Conservation (phyloP, 2,113 vertebrate genomes). For the Myotis brandtii region DNA sequence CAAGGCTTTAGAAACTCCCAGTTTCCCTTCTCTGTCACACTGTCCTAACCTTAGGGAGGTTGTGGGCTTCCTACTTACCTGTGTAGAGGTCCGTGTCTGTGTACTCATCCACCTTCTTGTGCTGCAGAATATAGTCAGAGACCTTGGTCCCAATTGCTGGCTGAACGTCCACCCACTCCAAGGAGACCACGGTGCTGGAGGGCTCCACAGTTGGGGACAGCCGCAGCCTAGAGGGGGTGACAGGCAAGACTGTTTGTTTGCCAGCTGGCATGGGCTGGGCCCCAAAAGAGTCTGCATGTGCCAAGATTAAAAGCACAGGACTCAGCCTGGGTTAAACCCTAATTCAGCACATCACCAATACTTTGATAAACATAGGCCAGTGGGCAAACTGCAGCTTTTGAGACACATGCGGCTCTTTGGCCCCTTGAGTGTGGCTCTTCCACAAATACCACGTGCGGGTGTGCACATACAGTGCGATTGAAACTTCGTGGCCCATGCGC, state of each 20-base stretch:
- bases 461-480: too few relatives aligned
- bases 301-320: neutral
- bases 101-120: slow-evolving; percentile 97
- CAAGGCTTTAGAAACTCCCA: neutral
- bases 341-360: neutral
- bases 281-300: neutral
- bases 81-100: slow-evolving; percentile 97
- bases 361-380: neutral
- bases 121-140: slow-evolving; percentile 96
- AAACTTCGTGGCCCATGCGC: too few relatives aligned
- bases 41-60: neutral
- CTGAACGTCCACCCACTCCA: slow-evolving; percentile 97
- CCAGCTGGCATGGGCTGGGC: neutral
- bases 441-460: too few relatives aligned
- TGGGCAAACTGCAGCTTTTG: too few relatives aligned
- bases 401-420: too few relatives aligned
- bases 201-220: slow-evolving; percentile 95
- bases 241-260: neutral
- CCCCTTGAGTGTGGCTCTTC: too few relatives aligned
- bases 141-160: slow-evolving; percentile 96
- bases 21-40: neutral
- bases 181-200: slow-evolving; percentile 96
- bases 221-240: slow-evolving; percentile 87
- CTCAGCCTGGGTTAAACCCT: neutral
- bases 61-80: slow-evolving; percentile 84